phyloP scores from a whole-genome alignment of 2,113 vertebrate genomes.

The Sylvilagus bachmani region DNA sequence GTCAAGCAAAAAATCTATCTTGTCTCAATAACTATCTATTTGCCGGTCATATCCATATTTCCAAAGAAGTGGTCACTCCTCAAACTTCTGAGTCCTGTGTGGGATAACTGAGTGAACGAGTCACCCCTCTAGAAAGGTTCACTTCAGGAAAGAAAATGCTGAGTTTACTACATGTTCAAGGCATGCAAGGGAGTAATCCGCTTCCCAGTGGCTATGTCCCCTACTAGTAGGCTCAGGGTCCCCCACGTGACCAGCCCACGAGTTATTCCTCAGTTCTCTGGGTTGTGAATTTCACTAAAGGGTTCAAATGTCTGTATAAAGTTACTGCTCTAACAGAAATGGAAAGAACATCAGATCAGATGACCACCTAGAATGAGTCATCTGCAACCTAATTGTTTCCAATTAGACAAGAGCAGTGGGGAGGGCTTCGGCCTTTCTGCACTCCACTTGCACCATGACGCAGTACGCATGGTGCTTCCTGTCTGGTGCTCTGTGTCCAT shows the following conservation, averaged over 20 bases:
- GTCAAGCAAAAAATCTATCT: neutral
- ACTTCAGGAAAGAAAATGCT: neutral
- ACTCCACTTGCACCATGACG: neutral
- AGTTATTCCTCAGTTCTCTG: neutral
- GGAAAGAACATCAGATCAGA: neutral
- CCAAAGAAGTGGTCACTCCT: neutral
- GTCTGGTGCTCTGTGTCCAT: neutral
- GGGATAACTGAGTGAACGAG: neutral
- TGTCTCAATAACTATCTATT: neutral
- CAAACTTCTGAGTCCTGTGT: neutral
- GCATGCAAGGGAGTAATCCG: neutral
- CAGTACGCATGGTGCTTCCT: neutral
- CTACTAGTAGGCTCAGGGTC: neutral
- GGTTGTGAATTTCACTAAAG: neutral
- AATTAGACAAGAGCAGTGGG: neutral
- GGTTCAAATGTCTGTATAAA: neutral
- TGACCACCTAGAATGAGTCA: neutral
- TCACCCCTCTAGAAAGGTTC: neutral
- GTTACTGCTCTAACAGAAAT: constrained; percentile 11
- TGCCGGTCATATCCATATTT: neutral
- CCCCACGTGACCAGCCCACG: neutral
- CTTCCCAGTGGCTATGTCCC: neutral
- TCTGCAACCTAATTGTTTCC: neutral
- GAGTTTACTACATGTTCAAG: neutral
- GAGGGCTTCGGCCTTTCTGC: neutral